These are phyloP conservation scores for Anagyrus pseudococci DNA, from an alignment of 2,888 invertebrate genomes.

Conservation along the genomic window DNA sequence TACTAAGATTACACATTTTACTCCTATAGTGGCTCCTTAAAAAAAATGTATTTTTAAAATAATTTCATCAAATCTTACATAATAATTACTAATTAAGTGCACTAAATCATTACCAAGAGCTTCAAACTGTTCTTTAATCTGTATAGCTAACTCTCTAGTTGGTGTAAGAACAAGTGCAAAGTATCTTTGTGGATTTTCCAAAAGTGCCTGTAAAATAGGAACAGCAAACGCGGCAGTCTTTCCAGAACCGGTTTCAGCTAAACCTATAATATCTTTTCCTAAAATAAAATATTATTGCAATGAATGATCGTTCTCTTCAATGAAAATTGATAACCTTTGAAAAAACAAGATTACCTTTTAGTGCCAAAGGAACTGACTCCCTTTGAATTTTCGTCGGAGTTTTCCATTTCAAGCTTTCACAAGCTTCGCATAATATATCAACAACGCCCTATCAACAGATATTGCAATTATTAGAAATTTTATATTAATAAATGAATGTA, in stretches of 20 bases:
- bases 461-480: constrained; percentile 1
- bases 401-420: constrained; percentile 92
- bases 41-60: not conserved
- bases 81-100: constrained; percentile 11
- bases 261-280: constrained; percentile 81
- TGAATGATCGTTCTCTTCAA: not conserved
- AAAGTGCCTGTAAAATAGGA: constrained; percentile 89
- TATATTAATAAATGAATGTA: constrained; percentile 13
- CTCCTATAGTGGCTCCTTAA: constrained; percentile 86
- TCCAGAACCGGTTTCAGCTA: constrained; percentile 90
- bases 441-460: constrained; percentile 76
- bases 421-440: constrained; percentile 90
- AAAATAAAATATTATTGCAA: constrained; percentile 44
- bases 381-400: constrained; percentile 93
- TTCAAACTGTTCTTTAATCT: constrained; percentile 98
- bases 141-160: constrained; percentile 96
- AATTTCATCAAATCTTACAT: constrained; percentile 13
- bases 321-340: not conserved
- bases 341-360: constrained; percentile 71
- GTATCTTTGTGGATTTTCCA: constrained; percentile 91
- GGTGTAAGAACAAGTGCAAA: constrained; percentile 95
- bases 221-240: constrained; percentile 98
- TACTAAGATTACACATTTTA: constrained; percentile 95
- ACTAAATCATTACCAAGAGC: constrained; percentile 76
- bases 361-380: constrained; percentile 90